Base-by-base conservation (phyloP, 2,888 invertebrate species). In the Lasioglossum vierecki region DNA sequence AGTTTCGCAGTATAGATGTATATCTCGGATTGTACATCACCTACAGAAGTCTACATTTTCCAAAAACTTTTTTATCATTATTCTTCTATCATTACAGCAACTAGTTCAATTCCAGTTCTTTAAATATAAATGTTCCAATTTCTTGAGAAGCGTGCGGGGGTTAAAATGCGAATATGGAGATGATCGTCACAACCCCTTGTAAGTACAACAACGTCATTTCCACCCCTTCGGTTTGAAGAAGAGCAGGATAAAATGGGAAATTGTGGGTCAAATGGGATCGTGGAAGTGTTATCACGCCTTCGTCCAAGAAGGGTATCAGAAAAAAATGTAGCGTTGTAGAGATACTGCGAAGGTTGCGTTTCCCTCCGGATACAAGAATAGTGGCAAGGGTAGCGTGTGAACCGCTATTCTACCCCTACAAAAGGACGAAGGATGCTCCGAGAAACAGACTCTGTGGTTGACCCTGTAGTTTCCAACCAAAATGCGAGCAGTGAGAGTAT, bases 231-330 rank as follows among this genome's bases (percentile, higher is more conserved):
- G 39, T 39, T 68, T 68, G 68, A 39, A 18, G 22, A 35, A 22
- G 68, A 68, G 6, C 35, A 6, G 22, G 68, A 22, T 68, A 35
- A 68, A 35, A 68, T 39, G 30, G 35, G 35, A 68, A 68, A 68
- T 68, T 68, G 68, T 68, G 68, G 68, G 39, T 68, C 68, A 68
- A 35, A 68, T 22, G 39, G 39, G 68, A 39, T 39, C 68, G 68
- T 39, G 68, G 39, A 68, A 35, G 39, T 39, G 68, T 68, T 68
- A 68, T 68, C 68, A 18, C 68, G 22, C 9, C 39, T 18, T 22
- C 68, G 4, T 68, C 39, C 39, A 9, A 35, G 68, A 68, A 22
- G 39, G 39, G 35, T 68, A 68, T 68, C 68, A 39, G 68, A 22
- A 68, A 68, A 68, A 68, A 66, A 39, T 68, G 39, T 68, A 68